Percentiles rank a stretch among this genome's conserved stretches.
These are phyloP conservation scores for Synodontis membranacea DNA, from an alignment of 2,113 vertebrate species.

Conservation along the genomic window DNA sequence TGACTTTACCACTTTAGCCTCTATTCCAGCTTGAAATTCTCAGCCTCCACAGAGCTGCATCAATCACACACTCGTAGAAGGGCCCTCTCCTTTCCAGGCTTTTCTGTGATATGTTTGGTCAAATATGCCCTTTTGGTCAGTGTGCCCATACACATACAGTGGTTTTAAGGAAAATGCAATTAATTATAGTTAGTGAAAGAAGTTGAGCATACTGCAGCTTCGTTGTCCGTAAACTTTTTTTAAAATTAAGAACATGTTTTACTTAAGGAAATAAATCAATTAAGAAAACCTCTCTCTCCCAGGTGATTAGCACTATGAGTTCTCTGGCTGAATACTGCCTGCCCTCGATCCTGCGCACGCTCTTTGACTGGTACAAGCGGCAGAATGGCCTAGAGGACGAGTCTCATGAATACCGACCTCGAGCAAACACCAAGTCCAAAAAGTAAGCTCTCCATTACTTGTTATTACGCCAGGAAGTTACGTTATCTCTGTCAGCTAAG, in stretches of 20 bases:
- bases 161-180: background rate
- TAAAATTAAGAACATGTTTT: background rate
- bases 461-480: background rate
- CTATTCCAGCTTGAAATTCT: constrained; percentile 1
- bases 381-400: constrained; percentile 98
- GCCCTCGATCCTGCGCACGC: constrained; percentile 92
- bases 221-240: background rate
- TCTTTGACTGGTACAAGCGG: constrained; percentile 98
- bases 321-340: constrained; percentile 97
- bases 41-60: constrained; percentile 7
- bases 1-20: constrained; percentile 24
- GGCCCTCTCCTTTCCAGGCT: background rate
- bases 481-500: background rate
- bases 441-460: constrained; percentile 71
- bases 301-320: constrained; percentile 98
- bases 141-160: background rate
- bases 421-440: constrained; percentile 97
- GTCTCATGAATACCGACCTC: constrained; percentile 94
- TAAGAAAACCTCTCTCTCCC: background rate
- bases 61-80: background rate
- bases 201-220: background rate
- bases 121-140: background rate
- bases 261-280: background rate
- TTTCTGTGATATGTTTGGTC: background rate
- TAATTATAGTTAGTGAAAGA: background rate